Base-by-base conservation (phyloP, 2,888 invertebrate species). In the Agapostemon virescens region DNA sequence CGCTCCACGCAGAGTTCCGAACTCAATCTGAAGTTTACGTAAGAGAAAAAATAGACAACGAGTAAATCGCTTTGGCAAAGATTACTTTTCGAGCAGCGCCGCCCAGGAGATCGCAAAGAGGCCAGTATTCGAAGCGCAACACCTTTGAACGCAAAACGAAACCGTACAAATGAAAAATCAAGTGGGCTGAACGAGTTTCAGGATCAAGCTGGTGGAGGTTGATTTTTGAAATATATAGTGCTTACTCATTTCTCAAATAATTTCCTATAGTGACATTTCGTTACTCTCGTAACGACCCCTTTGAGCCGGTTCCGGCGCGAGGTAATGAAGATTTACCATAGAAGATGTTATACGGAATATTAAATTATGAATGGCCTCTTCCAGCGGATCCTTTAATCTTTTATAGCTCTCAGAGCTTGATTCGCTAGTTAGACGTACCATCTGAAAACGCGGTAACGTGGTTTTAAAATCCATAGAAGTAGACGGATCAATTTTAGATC, bases 161-260 rank as follows among this genome's bases (percentile, higher is more conserved):
- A 55, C 70, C 63, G 20, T 61, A 9, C 74, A 45, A 72, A 74
- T 67, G 67, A 68, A 66, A n/a, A 63, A 63, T 42, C 69, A 26
- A 30, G 73, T 42, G 55, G 68, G 42, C 61, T 45, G 75, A 79
- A 80, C 83, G 81, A 79, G 86, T 83, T 66, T 70, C 23, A 23
- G 61, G 20, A 17, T 42, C 70, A 45, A 33, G 33, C 63, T 71
- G 71, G 33, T 69, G 64, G 45, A 63, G 13, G 36, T 1, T 63
- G 63, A 63, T 36, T 36, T 36, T 11, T 4, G n/a, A 33, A 63
- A 36, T n/a, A 36, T 4, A 36, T 13, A 63, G n/a, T 6, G 4
- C 20, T 63, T 6, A 52, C 63, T 30, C 30, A 58, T 26, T 6
- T 30, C 9, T 33, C 9, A 63, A 36, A 9, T 36, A 63, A 20